A percentile compares a stretch with the other conserved stretches of the same genome.
Conservation (phyloP, 2,888 invertebrate genomes). For the Hermaeophaga mercurialis region DNA sequence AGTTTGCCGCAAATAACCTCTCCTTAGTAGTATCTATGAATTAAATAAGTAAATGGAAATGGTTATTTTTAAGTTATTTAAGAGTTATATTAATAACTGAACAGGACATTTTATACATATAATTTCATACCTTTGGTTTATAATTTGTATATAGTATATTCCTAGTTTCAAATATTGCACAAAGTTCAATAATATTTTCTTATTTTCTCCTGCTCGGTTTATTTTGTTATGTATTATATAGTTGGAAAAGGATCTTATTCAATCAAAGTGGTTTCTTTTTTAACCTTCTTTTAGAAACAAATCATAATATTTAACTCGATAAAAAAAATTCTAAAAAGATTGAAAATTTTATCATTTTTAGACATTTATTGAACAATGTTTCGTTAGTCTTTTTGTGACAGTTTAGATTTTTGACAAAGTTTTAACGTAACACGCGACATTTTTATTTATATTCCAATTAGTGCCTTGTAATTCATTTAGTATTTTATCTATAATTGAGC, state of each 20-base stretch:
- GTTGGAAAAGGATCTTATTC: slow-evolving; percentile 12
- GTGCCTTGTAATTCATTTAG: too few species aligned
- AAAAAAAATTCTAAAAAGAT: too few species aligned
- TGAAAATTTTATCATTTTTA: too few species aligned
- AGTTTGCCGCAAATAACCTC: slow-evolving; percentile 25
- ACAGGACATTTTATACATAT: neutral
- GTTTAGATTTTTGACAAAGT: too few species aligned
- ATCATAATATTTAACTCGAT: too few species aligned
- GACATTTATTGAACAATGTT: too few species aligned
- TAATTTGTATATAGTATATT: slow-evolving; percentile 1
- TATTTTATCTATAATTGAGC: too few species aligned
- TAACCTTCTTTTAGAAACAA: too few species aligned
- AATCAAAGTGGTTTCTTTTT: slow-evolving; percentile 15
- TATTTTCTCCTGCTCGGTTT: slow-evolving; percentile 17
- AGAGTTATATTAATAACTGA: slow-evolving; percentile 3
- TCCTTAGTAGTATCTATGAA: slow-evolving; percentile 30
- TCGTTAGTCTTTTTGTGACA: too few species aligned
- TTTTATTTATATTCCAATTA: too few species aligned
- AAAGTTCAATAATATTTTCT: neutral
- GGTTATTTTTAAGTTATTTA: slow-evolving; percentile 25
- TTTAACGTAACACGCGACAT: too few species aligned
- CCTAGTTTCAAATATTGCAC: neutral
- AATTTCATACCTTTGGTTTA: neutral
- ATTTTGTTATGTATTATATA: slow-evolving; percentile 7
- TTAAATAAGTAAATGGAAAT: slow-evolving; percentile 23